Conservation (phyloP, 2,113 vertebrate genomes). For the Xiphorhynchus elegans region DNA sequence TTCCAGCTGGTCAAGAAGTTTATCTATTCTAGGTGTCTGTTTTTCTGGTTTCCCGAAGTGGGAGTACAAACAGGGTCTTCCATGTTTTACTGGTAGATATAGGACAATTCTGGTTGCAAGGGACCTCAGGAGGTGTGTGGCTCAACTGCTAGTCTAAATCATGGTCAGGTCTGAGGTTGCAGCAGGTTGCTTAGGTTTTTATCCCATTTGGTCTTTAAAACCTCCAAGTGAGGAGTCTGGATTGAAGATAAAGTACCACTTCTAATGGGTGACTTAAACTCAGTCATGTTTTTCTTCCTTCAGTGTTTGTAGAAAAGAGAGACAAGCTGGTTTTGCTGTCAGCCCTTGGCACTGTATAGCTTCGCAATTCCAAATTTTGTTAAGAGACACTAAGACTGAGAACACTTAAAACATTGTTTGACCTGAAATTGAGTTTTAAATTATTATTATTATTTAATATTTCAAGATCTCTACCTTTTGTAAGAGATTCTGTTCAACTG, state of each 20-base stretch:
- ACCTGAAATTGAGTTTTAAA: background rate
- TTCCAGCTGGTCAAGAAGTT: constrained; percentile 17
- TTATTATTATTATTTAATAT: background rate
- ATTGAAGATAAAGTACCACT: background rate
- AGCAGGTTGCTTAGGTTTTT: background rate
- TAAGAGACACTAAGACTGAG: background rate
- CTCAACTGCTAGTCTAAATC: background rate
- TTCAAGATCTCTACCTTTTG: background rate
- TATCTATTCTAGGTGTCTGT: background rate
- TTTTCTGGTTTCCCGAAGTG: background rate
- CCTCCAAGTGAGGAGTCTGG: background rate
- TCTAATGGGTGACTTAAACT: background rate
- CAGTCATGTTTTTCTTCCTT: background rate
- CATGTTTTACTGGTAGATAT: background rate
- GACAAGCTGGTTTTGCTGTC: background rate
- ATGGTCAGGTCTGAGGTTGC: background rate
- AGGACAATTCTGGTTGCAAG: background rate
- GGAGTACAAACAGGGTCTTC: background rate
- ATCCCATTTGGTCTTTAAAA: background rate
- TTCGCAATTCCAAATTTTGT: background rate
- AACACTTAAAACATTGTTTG: background rate
- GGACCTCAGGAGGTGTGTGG: background rate
- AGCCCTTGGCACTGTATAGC: background rate
- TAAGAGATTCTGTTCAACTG: background rate
- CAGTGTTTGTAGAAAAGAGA: background rate